Evolutionary conservation across 2,888 invertebrate species (phyloP).

Genomic region (Acanthosepion esculentum): DNA sequence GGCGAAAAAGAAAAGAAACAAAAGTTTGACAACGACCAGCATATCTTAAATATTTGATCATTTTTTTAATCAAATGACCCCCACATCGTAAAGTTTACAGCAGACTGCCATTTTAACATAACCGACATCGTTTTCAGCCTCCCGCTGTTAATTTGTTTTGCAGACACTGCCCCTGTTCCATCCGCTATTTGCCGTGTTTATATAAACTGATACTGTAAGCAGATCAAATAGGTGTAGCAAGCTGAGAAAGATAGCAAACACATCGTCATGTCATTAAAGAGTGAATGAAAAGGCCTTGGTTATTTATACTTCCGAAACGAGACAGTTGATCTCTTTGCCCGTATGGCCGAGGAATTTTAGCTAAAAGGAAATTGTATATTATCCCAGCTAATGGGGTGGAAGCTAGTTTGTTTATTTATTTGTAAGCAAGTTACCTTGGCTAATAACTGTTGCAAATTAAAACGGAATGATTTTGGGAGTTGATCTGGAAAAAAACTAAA

Average conservation of each 20-base stretch:
- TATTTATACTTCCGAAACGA: background rate
- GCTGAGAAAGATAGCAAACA: background rate
- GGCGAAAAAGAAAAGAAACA: no score
- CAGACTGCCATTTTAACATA: background rate
- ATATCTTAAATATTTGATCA: no score
- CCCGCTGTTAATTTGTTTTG: background rate
- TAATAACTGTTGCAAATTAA: no score
- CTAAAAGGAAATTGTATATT: background rate
- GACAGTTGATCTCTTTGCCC: background rate
- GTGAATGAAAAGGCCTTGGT: background rate
- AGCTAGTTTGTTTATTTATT: no score
- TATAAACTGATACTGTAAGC: background rate
- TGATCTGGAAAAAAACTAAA: no score
- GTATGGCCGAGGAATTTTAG: background rate
- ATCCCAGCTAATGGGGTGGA: no score
- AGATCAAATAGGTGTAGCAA: constrained; percentile 7
- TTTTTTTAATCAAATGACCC: no score
- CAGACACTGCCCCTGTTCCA: background rate
- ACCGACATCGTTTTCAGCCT: background rate
- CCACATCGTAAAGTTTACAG: no score
- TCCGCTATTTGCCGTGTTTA: background rate
- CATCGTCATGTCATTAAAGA: constrained; percentile 33
- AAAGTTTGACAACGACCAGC: no score
- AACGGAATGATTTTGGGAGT: no score
- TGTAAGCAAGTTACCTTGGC: no score